phyloP scores from a whole-genome alignment of 2,888 invertebrate species.

The Phrixothrix hirtus region DNA sequence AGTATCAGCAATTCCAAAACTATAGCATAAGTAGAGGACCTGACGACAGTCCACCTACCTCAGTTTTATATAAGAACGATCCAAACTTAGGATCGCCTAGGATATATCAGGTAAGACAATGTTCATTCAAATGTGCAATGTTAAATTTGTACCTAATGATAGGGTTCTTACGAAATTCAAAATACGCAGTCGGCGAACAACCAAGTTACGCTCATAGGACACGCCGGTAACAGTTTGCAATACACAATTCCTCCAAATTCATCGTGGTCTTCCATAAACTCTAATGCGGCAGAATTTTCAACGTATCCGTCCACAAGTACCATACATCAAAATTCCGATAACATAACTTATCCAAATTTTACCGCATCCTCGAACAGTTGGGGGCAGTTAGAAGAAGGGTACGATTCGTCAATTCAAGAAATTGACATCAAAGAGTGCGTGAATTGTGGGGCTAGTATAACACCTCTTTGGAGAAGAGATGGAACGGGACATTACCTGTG shows the following conservation, averaged over 20 bases:
- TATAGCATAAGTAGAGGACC: constrained; percentile 29
- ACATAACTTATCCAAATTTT: constrained; percentile 18
- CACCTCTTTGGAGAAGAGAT: constrained; percentile 85
- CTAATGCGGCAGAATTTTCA: constrained; percentile 22
- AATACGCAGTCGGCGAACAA: constrained; percentile 60
- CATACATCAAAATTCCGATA: constrained; percentile 17
- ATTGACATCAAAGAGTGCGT: constrained; percentile 74
- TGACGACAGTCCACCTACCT: constrained; percentile 60
- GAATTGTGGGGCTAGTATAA: constrained; percentile 67
- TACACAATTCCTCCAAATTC: constrained; percentile 43
- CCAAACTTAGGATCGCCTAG: constrained; percentile 69
- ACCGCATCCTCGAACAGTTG: constrained; percentile 8
- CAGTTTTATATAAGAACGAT: constrained; percentile 66
- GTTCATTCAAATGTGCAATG: no score
- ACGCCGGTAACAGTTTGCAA: constrained; percentile 59
- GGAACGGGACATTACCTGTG: constrained; percentile 85
- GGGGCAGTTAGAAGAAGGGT: constrained; percentile 30
- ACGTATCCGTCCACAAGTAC: constrained; percentile 19
- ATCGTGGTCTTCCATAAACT: constrained; percentile 35
- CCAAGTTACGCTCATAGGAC: constrained; percentile 64
- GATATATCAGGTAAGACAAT: constrained; percentile 48
- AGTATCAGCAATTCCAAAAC: constrained; percentile 42
- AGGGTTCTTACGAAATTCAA: constrained; percentile 58
- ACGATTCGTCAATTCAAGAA: constrained; percentile 49
- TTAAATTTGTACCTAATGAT: no score